These are phyloP conservation scores for Chascanopsetta lugubris DNA, from an alignment of 2,113 vertebrate genomes.

Conservation along the genomic window DNA sequence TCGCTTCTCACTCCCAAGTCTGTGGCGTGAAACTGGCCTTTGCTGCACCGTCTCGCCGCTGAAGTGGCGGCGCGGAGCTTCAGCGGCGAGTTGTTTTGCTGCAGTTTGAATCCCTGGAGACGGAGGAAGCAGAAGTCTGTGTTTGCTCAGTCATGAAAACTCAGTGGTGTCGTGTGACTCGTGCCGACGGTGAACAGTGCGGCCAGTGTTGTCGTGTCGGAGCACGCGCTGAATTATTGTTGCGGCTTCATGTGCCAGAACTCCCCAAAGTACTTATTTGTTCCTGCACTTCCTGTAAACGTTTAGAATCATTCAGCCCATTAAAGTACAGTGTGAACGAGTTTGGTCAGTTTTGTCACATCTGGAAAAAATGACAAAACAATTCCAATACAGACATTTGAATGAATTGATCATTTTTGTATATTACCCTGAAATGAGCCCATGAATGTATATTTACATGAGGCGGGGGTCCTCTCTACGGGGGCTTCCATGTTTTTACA, in stretches of 20 bases:
- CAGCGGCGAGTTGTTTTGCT: constrained; percentile 28
- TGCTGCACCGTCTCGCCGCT: constrained; percentile 29
- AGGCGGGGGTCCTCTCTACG: too few relatives aligned
- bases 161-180: constrained; percentile 33
- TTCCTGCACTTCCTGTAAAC: too few relatives aligned
- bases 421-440: too few relatives aligned
- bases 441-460: too few relatives aligned
- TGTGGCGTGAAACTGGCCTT: constrained; percentile 13
- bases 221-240: constrained; percentile 11
- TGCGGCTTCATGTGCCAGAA: neutral
- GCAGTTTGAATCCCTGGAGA: constrained; percentile 31
- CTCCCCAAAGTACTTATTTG: neutral
- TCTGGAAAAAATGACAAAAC: too few relatives aligned
- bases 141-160: constrained; percentile 36
- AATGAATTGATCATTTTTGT: too few relatives aligned
- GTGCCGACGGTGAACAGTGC: constrained; percentile 43
- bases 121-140: neutral
- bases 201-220: constrained; percentile 22
- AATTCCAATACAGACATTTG: too few relatives aligned
- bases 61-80: constrained; percentile 14
- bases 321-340: too few relatives aligned
- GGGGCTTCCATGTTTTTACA: too few relatives aligned
- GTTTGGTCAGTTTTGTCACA: too few relatives aligned
- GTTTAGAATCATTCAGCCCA: too few relatives aligned
- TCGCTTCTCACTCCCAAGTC: constrained; percentile 34